Conservation (phyloP, 2,888 invertebrate species). For the Ashinkailepas kermadecensis region DNA sequence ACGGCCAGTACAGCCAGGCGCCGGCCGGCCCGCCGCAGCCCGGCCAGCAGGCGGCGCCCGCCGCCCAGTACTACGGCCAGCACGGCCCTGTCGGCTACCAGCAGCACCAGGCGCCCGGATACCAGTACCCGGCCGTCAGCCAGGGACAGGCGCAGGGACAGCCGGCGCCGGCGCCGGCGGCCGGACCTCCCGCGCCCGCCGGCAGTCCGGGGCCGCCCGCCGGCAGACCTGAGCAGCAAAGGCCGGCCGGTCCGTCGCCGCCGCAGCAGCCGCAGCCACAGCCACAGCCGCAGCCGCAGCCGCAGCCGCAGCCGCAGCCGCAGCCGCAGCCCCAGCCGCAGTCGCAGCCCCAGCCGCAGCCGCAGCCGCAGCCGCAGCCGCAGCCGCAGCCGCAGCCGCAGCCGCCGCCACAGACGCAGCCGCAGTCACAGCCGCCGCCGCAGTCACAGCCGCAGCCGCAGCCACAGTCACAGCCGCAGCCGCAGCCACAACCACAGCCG, state of each 20-base stretch:
- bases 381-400: not conserved
- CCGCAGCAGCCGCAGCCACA: not conserved
- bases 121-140: not conserved
- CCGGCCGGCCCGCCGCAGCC: slow-evolving; percentile 13
- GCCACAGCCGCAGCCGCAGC: not conserved
- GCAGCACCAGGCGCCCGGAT: not conserved
- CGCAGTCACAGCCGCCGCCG: not conserved
- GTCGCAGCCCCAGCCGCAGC: not conserved
- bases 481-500: not conserved
- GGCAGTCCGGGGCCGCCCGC: not conserved
- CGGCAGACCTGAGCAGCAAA: not conserved
- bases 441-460: not conserved
- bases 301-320: not conserved
- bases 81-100: slow-evolving; percentile 12
- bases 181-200: not conserved
- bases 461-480: not conserved
- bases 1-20: slow-evolving; percentile 14
- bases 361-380: not conserved
- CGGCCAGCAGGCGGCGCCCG: not conserved
- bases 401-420: not conserved
- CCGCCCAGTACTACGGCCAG: not conserved
- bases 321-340: not conserved
- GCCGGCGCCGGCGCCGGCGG: not conserved
- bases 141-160: too few relatives aligned
- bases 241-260: not conserved